Evolutionary conservation across 2,113 vertebrate genomes (phyloP).

Genomic region (Sander lucioperca): DNA sequence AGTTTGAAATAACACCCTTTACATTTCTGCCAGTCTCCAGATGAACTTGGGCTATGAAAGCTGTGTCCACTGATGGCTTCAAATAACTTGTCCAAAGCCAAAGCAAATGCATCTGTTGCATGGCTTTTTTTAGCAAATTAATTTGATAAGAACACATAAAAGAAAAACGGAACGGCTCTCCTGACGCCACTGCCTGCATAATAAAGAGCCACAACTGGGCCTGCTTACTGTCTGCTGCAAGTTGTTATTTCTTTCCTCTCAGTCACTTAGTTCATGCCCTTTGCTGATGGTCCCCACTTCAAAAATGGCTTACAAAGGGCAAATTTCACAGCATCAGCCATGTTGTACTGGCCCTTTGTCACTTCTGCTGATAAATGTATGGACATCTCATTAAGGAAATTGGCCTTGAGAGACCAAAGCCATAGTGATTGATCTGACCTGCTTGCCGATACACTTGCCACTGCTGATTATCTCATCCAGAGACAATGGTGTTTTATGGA

Average conservation of each 20-base stretch:
- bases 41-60: conserved; percentile 19
- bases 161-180: conserved; percentile 29
- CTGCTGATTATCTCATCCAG: conserved; percentile 52
- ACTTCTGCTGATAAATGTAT: conserved; percentile 51
- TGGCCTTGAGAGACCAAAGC: conserved; percentile 49
- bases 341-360: conserved; percentile 36
- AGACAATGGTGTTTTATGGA: conserved; percentile 57
- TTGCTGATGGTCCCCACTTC: not conserved
- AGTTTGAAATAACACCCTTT: conserved; percentile 18
- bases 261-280: conserved; percentile 9
- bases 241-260: conserved; percentile 19
- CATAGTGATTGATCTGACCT: conserved; percentile 42
- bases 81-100: conserved; percentile 50
- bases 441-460: conserved; percentile 23
- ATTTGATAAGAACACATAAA: conserved; percentile 53
- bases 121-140: conserved; percentile 31
- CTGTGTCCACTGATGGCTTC: conserved; percentile 22
- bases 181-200: conserved; percentile 1
- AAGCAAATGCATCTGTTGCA: conserved; percentile 8
- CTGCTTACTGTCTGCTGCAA: conserved; percentile 3
- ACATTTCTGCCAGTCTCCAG: conserved; percentile 25
- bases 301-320: conserved; percentile 33
- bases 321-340: conserved; percentile 34
- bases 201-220: conserved; percentile 16
- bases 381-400: conserved; percentile 67